Evolutionary conservation across 2,113 vertebrate species (phyloP).

Genomic region (Sylvia atricapilla): DNA sequence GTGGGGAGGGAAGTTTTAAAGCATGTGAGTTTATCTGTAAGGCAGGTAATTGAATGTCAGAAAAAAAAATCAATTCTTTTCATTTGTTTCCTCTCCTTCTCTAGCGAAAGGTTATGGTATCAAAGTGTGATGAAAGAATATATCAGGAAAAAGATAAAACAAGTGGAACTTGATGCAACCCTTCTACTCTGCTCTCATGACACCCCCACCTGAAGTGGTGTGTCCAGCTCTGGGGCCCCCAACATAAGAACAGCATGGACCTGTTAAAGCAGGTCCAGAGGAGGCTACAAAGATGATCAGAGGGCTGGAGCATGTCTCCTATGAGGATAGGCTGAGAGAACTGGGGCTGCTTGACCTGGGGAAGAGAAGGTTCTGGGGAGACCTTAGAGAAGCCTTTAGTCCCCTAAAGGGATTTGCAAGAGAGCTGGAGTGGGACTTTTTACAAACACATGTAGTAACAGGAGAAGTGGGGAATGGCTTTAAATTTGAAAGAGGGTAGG

Average conservation of each 20-base stretch:
- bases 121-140: background rate
- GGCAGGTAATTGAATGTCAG: background rate
- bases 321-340: background rate
- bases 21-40: background rate
- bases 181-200: background rate
- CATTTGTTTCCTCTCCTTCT: background rate
- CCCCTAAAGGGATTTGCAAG: background rate
- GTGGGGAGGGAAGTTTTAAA: background rate
- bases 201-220: background rate
- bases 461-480: background rate
- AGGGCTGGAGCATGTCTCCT: background rate
- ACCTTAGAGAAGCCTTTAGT: background rate
- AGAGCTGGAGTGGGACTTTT: background rate
- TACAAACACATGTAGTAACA: background rate
- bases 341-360: background rate
- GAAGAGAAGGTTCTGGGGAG: background rate
- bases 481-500: background rate
- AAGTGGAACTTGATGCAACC: background rate
- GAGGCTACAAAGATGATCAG: background rate
- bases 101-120: background rate
- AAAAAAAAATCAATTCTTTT: background rate
- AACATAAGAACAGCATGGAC: background rate
- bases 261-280: background rate
- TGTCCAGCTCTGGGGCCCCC: too few relatives aligned
- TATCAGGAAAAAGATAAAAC: background rate